Conservation (phyloP, 2,797 vertebrate species). For the Chrysolophus pictus region DNA sequence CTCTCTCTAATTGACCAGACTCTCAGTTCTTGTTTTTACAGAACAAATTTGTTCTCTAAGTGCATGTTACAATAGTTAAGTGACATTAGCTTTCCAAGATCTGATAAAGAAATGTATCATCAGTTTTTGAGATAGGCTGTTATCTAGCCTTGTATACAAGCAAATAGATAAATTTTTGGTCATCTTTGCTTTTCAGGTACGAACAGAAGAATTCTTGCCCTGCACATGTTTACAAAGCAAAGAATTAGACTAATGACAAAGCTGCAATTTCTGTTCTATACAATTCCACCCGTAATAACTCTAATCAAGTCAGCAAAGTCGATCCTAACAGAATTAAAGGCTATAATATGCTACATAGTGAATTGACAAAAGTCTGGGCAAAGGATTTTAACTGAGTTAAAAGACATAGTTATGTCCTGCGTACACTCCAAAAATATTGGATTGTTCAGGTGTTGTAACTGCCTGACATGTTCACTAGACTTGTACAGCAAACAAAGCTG, state of each 20-base stretch:
- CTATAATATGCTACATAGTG: not conserved
- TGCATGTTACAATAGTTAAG: not conserved
- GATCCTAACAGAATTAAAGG: not conserved
- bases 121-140: not conserved
- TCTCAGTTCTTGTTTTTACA: not conserved
- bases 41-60: not conserved
- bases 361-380: not conserved
- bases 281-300: not conserved
- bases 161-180: not conserved
- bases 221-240: not conserved
- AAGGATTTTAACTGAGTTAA: conserved; percentile 7
- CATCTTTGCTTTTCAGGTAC: not conserved
- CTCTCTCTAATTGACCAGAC: not conserved
- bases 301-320: not conserved
- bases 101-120: not conserved
- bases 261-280: not conserved
- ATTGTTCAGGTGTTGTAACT: not conserved
- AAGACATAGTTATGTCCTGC: not conserved
- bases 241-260: not conserved
- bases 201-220: not conserved
- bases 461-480: not conserved
- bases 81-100: not conserved
- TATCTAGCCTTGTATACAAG: not conserved
- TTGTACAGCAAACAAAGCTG: not conserved
- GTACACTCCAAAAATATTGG: not conserved